Evolutionary conservation across 2,797 vertebrate species (phyloP).

Genomic region (Microcaecilia unicolor): DNA sequence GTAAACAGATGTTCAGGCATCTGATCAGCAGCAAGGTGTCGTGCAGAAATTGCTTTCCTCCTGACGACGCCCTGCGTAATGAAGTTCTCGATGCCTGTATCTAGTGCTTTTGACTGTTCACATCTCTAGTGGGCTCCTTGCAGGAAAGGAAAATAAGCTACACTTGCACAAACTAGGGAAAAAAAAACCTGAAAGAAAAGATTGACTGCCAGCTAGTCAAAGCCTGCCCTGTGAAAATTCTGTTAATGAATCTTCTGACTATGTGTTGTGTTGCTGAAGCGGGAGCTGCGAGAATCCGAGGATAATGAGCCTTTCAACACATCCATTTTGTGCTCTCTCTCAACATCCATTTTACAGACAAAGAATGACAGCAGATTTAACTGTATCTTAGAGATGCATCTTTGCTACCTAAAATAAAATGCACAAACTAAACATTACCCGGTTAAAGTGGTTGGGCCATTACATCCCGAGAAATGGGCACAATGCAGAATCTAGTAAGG

Average conservation of each 20-base stretch:
- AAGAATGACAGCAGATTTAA: too few species aligned
- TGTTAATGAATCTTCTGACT: slow-evolving; percentile 23
- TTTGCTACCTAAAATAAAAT: too few species aligned
- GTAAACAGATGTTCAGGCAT: slow-evolving; percentile 47
- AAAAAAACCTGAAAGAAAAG: too few species aligned
- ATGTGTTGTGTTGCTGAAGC: slow-evolving; percentile 12
- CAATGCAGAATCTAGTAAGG: too few species aligned
- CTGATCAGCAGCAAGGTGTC: slow-evolving; percentile 53
- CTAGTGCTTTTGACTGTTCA: slow-evolving; percentile 50
- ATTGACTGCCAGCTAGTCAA: slow-evolving; percentile 3
- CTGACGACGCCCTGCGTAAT: slow-evolving; percentile 40
- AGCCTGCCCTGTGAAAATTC: slow-evolving; percentile 12
- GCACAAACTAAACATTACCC: too few species aligned
- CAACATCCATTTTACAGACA: background rate
- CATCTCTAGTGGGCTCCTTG: slow-evolving; percentile 43
- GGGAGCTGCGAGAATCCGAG: background rate
- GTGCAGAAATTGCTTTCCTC: slow-evolving; percentile 66
- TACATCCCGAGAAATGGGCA: too few species aligned
- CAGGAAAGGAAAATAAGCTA: slow-evolving; percentile 12
- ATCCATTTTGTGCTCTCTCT: slow-evolving; percentile 5
- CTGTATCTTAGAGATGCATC: too few species aligned
- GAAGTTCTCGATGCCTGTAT: slow-evolving; percentile 49
- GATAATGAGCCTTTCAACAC: background rate
- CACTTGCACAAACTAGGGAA: too few species aligned
- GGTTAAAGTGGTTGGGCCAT: too few species aligned